Evolutionary conservation across 2,888 invertebrate species (phyloP).

Genomic region (Stenchaetothrips biformis): DNA sequence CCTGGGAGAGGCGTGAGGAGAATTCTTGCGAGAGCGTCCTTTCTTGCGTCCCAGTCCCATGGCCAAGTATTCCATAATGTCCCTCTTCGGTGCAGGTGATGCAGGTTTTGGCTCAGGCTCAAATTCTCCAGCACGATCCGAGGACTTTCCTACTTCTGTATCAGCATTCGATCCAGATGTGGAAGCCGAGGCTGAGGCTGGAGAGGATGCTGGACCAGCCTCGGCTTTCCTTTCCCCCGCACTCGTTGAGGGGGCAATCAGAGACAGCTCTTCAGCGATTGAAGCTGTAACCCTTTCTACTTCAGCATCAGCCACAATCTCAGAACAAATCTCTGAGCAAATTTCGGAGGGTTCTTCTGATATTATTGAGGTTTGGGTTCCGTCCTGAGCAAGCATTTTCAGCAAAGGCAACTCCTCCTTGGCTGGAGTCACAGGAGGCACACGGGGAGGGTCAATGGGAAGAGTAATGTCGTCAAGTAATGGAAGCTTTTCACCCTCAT

Average conservation of each 20-base stretch:
- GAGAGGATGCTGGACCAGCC: constrained; percentile 20
- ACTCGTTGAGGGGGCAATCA: neutral
- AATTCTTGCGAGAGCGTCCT: constrained; percentile 32
- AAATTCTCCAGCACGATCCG: constrained; percentile 21
- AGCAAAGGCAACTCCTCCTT: constrained; percentile 43
- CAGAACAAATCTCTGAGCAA: constrained; percentile 5
- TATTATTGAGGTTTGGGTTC: constrained; percentile 28
- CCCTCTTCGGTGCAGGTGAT: constrained; percentile 52
- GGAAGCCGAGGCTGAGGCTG: constrained; percentile 25
- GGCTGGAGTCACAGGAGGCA: constrained; percentile 64
- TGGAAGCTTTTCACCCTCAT: constrained; percentile 70
- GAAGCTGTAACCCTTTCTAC: neutral
- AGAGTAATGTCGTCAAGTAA: constrained; percentile 56
- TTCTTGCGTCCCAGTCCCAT: constrained; percentile 61
- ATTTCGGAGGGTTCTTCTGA: constrained; percentile 33
- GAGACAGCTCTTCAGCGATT: neutral
- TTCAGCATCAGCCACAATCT: constrained; percentile 5
- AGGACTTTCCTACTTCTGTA: neutral
- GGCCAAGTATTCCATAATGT: constrained; percentile 69
- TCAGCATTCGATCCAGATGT: constrained; percentile 2
- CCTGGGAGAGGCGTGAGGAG: constrained; percentile 22
- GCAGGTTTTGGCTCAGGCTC: constrained; percentile 37
- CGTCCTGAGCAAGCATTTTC: constrained; percentile 34
- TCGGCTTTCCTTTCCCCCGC: constrained; percentile 22
- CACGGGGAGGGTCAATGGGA: constrained; percentile 47